A percentile compares a stretch with the other conserved stretches of the same genome.
phyloP scores from a whole-genome alignment of 2,888 invertebrate genomes.

The Prosapia bicincta region DNA sequence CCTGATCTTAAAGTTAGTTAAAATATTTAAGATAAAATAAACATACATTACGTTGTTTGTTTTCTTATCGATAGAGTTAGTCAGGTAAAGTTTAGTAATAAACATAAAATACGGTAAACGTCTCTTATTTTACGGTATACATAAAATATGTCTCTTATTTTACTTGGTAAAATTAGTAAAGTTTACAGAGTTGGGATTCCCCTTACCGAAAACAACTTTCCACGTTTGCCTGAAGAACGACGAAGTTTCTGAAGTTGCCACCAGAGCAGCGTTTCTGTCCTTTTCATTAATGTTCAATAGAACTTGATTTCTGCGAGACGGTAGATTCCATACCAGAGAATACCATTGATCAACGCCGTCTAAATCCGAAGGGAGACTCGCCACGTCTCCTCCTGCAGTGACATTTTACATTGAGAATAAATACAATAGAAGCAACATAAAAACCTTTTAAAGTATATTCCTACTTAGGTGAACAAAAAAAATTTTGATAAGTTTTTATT shows the following conservation, averaged over 20 bases:
- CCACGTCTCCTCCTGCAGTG: constrained; percentile 39
- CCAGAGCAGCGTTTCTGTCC: constrained; percentile 48
- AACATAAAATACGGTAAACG: too few relatives aligned
- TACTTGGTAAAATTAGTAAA: not conserved
- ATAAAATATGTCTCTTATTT: not conserved
- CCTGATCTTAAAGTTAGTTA: too few relatives aligned
- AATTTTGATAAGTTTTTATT: too few relatives aligned
- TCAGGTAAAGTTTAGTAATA: too few relatives aligned
- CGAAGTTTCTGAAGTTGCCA: constrained; percentile 40
- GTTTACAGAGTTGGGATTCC: not conserved
- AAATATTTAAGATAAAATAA: too few relatives aligned
- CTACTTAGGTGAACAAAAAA: too few relatives aligned
- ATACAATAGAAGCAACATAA: too few relatives aligned
- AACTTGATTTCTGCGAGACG: constrained; percentile 58
- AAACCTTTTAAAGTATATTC: too few relatives aligned
- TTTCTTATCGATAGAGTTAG: too few relatives aligned
- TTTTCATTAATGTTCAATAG: constrained; percentile 68
- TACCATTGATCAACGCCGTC: constrained; percentile 71
- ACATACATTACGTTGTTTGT: too few relatives aligned
- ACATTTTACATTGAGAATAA: too few relatives aligned
- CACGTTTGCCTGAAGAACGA: constrained; percentile 45
- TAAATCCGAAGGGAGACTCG: constrained; percentile 45
- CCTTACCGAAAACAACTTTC: constrained; percentile 53
- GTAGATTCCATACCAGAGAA: constrained; percentile 53
- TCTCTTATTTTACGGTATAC: not conserved